Evolutionary conservation across 53 echinoderm and acorn worm genomes (phyloP), one percentile per base, ranked within the genome.

Genomic region (Paracentrotus lividus): DNA sequence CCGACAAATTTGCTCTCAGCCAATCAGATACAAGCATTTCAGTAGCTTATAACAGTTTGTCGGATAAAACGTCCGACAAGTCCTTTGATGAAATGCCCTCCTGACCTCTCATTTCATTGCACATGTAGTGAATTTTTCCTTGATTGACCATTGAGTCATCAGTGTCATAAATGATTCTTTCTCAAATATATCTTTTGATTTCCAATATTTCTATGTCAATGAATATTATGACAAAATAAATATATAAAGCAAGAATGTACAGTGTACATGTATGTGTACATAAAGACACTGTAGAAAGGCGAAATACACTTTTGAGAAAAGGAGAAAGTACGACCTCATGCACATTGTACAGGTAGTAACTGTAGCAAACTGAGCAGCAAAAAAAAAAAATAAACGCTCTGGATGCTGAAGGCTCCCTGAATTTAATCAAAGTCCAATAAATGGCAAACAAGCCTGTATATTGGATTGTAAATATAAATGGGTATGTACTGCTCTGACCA

Each of bases 401-500:
- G 43, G 77, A 77, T 21, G 42, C 77, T 33, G 23, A 77, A 23
- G 77, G 23, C 77, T 77, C 77, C 43, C 77, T 18, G 77, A 42
- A 44, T 77, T 77, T 42, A 42, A 77, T 77, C 77, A 77, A 77
- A 43, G 77, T 43, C 43, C 43, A 77, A 77, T 77, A 77, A 77
- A 77, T 77, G 20, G 43, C 77, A 77, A 77, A 43, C 77, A 77
- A 77, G 77, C 77, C 43, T 42, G 42, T 77, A n/a, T n/a, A 77
- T 77, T 77, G 77, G 42, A 77, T 77, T 42, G 77, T 42, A 77
- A 77, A 77, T 77, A 77, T 44, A 42, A 21, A 34, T 77, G n/a
- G 2, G 72, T 24, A 5, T 40, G n/a, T 43, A 77, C 27, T 0
- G 21, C 10, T 4, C 21, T 77, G 77, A 42, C 77, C 43, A 77